phyloP scores from a whole-genome alignment of 2,113 vertebrate species.

The Ailurus styani region DNA sequence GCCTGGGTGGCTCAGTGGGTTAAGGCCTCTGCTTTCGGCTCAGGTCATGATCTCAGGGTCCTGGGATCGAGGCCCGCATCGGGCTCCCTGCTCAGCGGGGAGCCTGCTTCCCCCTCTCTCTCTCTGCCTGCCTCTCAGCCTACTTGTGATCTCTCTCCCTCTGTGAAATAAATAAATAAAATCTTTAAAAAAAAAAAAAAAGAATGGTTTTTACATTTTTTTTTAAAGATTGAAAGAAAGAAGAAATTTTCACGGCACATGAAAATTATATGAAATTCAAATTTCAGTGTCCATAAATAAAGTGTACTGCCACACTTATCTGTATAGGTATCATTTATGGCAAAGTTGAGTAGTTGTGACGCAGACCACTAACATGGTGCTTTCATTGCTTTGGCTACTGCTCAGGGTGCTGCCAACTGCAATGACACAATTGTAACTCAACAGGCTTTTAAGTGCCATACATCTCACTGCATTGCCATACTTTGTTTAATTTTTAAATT shows the following conservation, averaged over 20 bases:
- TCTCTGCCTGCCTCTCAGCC: too few species aligned
- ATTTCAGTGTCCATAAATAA: background rate
- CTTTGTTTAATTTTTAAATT: background rate
- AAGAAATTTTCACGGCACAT: too few species aligned
- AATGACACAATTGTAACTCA: background rate
- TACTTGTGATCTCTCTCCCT: too few species aligned
- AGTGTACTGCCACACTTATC: too few species aligned
- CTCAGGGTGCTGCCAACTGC: background rate
- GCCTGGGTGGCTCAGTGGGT: too few species aligned
- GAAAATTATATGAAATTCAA: background rate
- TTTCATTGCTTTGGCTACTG: background rate
- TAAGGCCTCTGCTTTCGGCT: too few species aligned
- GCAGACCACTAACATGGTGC: rapidly evolving
- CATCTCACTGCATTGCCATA: background rate
- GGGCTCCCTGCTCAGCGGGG: too few species aligned
- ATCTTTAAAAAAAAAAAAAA: too few species aligned
- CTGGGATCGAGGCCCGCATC: too few species aligned
- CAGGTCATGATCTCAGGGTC: too few species aligned
- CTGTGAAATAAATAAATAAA: too few species aligned
- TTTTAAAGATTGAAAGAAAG: background rate
- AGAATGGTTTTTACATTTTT: background rate
- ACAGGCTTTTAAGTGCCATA: background rate
- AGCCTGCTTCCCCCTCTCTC: too few species aligned
- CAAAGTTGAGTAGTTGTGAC: background rate
- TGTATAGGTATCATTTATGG: rapidly evolving